Conservation (phyloP, 2,113 vertebrate genomes). For the Pungitius pungitius region DNA sequence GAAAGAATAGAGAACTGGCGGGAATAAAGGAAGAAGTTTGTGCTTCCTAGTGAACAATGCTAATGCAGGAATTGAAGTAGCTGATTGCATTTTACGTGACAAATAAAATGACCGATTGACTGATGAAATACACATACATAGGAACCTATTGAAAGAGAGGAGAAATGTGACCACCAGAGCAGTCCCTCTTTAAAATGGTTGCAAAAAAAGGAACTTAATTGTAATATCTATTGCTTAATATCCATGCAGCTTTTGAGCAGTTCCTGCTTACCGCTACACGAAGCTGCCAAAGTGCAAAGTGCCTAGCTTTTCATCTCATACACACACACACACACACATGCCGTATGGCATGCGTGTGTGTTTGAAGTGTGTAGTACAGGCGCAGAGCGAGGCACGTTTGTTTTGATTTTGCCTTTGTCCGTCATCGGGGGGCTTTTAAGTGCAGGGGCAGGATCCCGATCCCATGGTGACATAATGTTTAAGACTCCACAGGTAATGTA, state of each 20-base stretch:
- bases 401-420: conserved; percentile 78
- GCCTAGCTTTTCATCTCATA: conserved; percentile 8
- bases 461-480: conserved; percentile 71
- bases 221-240: not conserved
- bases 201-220: not conserved
- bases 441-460: conserved; percentile 65
- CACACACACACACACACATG: conserved; percentile 4
- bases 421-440: conserved; percentile 80
- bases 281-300: conserved; percentile 43
- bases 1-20: too few relatives aligned
- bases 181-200: not conserved
- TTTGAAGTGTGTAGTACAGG: conserved; percentile 33
- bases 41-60: not conserved
- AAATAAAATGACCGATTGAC: not conserved
- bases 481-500: conserved; percentile 70
- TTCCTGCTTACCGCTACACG: conserved; percentile 34
- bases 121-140: not conserved
- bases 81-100: not conserved
- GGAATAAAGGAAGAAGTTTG: too few relatives aligned
- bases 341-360: conserved; percentile 5
- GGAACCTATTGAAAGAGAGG: not conserved
- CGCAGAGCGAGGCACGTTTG: conserved; percentile 14
- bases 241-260: not conserved
- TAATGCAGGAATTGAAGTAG: not conserved
- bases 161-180: not conserved